Conservation (phyloP, 2,113 vertebrate genomes). For the Heterotilapia buettikoferi region DNA sequence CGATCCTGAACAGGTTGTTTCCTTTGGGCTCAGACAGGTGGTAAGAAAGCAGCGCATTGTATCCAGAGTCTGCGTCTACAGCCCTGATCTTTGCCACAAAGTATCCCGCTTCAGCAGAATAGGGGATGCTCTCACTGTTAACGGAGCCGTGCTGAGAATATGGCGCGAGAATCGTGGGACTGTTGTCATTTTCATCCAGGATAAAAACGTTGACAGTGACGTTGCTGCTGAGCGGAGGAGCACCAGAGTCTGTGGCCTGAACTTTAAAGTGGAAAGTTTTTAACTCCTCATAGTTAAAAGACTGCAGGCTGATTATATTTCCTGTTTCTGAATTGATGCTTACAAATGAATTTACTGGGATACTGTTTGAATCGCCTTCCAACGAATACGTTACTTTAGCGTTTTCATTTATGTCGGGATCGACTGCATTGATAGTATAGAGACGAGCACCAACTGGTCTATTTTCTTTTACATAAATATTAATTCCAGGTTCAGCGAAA, state of each 20-base stretch:
- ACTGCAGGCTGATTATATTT: constrained; percentile 39
- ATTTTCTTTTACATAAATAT: constrained; percentile 82
- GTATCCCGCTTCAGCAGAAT: constrained; percentile 65
- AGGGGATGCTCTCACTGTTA: constrained; percentile 67
- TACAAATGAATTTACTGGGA: background rate
- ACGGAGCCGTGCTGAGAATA: constrained; percentile 49
- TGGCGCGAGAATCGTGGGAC: constrained; percentile 3
- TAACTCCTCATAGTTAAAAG: constrained; percentile 43
- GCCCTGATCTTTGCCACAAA: constrained; percentile 77
- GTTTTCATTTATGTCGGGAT: constrained; percentile 77
- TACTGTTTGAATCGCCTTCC: background rate
- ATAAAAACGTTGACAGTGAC: background rate
- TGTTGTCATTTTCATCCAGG: constrained; percentile 48
- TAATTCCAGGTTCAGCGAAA: constrained; percentile 63
- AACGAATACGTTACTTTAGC: constrained; percentile 61
- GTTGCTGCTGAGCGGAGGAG: constrained; percentile 27
- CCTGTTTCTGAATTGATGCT: constrained; percentile 52
- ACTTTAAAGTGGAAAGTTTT: constrained; percentile 20
- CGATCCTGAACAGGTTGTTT: constrained; percentile 44
- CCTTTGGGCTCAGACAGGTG: constrained; percentile 46
- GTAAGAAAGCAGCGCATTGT: constrained; percentile 56
- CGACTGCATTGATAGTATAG: constrained; percentile 71
- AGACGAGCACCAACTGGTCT: constrained; percentile 70
- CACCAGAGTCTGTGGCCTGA: constrained; percentile 34
- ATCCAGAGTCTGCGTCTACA: constrained; percentile 50